A percentile compares a stretch with the other conserved stretches of the same genome.
These are phyloP conservation scores for Pipra filicauda DNA, from an alignment of 2,113 vertebrate genomes.

Conservation along the genomic window DNA sequence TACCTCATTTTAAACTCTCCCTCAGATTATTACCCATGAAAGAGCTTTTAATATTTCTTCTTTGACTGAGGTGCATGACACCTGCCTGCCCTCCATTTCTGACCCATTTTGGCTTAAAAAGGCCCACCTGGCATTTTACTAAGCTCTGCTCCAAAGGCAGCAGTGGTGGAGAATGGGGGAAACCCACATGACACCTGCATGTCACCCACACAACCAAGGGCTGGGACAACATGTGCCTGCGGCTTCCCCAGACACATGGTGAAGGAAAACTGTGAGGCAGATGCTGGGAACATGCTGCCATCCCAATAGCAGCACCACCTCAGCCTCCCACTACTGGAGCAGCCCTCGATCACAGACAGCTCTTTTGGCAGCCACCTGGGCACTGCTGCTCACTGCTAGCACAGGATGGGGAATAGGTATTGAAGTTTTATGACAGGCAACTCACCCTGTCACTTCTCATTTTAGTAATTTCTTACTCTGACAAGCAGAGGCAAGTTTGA, in stretches of 20 bases:
- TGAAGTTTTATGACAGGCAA: neutral
- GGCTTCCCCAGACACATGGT: fast-evolving
- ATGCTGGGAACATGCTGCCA: fast-evolving
- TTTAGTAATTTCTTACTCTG: neutral
- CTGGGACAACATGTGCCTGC: fast-evolving
- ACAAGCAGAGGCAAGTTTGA: neutral
- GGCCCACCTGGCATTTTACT: neutral
- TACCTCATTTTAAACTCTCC: neutral
- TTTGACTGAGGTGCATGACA: neutral
- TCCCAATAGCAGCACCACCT: fast-evolving
- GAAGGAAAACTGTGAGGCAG: fast-evolving
- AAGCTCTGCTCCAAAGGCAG: neutral
- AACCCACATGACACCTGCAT: fast-evolving
- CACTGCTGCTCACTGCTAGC: neutral
- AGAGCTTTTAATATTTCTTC: neutral
- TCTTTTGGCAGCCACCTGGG: neutral
- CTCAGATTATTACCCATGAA: neutral
- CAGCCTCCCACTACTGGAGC: neutral
- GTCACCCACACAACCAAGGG: fast-evolving
- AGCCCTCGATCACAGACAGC: fast-evolving
- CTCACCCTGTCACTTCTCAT: neutral
- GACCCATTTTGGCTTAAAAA: neutral
- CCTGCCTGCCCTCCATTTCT: neutral
- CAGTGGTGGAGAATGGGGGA: neutral
- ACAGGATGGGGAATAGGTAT: fast-evolving